These are phyloP conservation scores for Sinella curviseta DNA, from an alignment of 1,140 invertebrate species.

Conservation along the genomic window DNA sequence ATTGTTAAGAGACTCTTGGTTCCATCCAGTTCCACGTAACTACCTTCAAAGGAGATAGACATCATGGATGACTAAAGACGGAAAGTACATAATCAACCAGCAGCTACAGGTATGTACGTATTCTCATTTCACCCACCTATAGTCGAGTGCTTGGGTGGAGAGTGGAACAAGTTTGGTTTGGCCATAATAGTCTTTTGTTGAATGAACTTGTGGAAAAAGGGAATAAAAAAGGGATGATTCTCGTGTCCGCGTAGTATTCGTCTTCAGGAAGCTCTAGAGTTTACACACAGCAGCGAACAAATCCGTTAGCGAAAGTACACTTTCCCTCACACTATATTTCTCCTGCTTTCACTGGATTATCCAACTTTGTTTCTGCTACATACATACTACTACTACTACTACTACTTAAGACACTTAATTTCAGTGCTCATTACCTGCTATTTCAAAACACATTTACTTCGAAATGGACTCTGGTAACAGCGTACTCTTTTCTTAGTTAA, in stretches of 20 bases:
- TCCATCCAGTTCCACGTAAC: no score
- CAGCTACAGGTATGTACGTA: no score
- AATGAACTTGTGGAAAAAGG: not conserved
- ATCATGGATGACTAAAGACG: no score
- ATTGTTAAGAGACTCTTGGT: no score
- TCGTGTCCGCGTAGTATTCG: not conserved
- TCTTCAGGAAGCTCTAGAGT: not conserved
- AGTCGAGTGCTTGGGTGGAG: no score
- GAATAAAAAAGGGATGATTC: conserved; percentile 3
- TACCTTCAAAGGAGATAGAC: no score
- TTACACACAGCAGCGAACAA: not conserved
- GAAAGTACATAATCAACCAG: no score
- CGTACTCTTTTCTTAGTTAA: not conserved
- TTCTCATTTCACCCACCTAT: no score
- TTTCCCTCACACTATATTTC: not conserved
- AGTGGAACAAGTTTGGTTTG: no score
- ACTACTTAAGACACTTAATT: not conserved
- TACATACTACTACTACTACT: not conserved
- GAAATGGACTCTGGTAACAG: not conserved
- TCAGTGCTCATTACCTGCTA: not conserved
- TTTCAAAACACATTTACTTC: no score
- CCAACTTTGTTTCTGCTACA: not conserved
- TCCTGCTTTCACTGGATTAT: not conserved
- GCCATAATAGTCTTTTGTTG: not conserved
- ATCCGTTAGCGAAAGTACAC: not conserved